Evolutionary conservation across 2,797 vertebrate genomes (phyloP).

Genomic region (Dallia pectoralis): DNA sequence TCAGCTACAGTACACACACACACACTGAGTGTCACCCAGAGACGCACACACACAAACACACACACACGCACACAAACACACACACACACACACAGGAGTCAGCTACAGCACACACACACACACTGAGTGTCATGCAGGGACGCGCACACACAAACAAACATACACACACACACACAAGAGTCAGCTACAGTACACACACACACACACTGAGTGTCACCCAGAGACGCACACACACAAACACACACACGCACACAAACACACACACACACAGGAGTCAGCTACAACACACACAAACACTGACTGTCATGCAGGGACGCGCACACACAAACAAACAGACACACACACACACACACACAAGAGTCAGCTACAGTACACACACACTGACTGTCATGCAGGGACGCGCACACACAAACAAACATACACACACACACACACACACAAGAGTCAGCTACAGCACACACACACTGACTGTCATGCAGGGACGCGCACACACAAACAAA

Average conservation of each 20-base stretch:
- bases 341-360: conserved; percentile 20
- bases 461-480: too few relatives aligned
- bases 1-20: not conserved
- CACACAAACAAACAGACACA: conserved; percentile 2
- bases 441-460: too few relatives aligned
- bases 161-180: conserved; percentile 6
- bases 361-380: not conserved
- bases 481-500: conserved; percentile 11
- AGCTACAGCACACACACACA: too few relatives aligned
- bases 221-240: not conserved
- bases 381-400: not conserved
- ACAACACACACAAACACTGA: too few relatives aligned
- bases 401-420: not conserved
- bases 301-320: not conserved
- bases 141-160: conserved; percentile 15
- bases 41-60: not conserved
- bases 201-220: not conserved
- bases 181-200: not conserved
- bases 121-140: too few relatives aligned
- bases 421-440: not conserved
- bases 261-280: not conserved
- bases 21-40: not conserved
- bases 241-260: not conserved
- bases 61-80: not conserved
- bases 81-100: not conserved